Evolutionary conservation across 2,113 vertebrate genomes (phyloP).

Genomic region (Epinephelus lanceolatus): DNA sequence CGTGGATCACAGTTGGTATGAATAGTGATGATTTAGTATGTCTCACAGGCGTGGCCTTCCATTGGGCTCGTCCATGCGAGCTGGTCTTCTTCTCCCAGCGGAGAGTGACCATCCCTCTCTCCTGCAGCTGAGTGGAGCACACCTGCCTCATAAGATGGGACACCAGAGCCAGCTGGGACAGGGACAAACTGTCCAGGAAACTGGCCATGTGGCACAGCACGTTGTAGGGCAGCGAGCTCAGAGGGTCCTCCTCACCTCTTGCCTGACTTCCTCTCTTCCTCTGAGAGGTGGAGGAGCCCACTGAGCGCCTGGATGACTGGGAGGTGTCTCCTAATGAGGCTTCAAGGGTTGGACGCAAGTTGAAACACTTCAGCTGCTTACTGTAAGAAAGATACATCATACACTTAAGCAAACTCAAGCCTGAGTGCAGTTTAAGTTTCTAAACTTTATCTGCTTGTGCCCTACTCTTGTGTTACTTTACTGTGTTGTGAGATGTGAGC

Average conservation of each 20-base stretch:
- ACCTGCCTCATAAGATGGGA: conserved; percentile 93
- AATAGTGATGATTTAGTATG: neutral
- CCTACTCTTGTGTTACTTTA: no score
- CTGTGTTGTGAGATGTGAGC: no score
- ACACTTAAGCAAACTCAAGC: no score
- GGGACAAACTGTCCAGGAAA: conserved; percentile 94
- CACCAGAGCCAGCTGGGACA: conserved; percentile 93
- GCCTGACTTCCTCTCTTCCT: conserved; percentile 16
- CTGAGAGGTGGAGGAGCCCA: conserved; percentile 17
- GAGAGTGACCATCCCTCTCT: conserved; percentile 94
- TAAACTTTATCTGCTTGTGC: no score
- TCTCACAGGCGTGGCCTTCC: conserved; percentile 84
- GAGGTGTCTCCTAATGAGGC: conserved; percentile 65
- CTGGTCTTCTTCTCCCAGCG: conserved; percentile 90
- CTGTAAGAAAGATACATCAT: conserved; percentile 30
- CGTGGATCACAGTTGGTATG: conserved; percentile 75
- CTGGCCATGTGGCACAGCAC: conserved; percentile 91
- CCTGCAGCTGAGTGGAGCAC: conserved; percentile 91
- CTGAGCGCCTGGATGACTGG: conserved; percentile 18
- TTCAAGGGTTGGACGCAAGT: conserved; percentile 87
- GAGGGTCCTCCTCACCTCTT: conserved; percentile 79
- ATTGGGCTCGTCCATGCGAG: conserved; percentile 87
- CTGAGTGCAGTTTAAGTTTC: no score
- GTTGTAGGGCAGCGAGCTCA: conserved; percentile 91
- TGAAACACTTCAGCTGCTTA: conserved; percentile 90